Percentiles rank a stretch among this genome's conserved stretches.
phyloP scores from a whole-genome alignment of 2,797 vertebrate species.

The Oophaga sylvatica region DNA sequence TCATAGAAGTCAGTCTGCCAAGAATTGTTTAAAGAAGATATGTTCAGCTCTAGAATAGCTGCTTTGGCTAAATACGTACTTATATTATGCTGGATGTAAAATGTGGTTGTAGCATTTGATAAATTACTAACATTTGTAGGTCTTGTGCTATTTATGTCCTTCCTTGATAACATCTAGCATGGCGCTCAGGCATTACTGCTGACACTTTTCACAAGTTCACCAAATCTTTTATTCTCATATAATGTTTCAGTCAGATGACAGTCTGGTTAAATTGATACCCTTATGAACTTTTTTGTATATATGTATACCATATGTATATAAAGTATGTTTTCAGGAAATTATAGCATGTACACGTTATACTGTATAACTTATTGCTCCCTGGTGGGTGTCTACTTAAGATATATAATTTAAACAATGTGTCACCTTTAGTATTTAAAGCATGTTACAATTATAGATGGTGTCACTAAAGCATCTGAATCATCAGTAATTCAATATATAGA shows the following conservation, averaged over 20 bases:
- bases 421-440: constrained; percentile 33
- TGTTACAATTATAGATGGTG: constrained; percentile 41
- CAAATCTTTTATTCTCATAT: neutral
- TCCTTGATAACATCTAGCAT: neutral
- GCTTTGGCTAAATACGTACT: too few species aligned
- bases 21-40: too few species aligned
- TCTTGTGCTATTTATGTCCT: neutral
- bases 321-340: constrained; percentile 10
- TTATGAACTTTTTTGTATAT: constrained; percentile 22
- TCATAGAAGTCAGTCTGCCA: too few species aligned
- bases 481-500: constrained; percentile 12
- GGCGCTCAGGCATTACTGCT: neutral
- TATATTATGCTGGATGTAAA: neutral
- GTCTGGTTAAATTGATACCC: constrained; percentile 30
- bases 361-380: constrained; percentile 46
- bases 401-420: constrained; percentile 46
- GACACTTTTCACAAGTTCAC: neutral
- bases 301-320: constrained; percentile 30
- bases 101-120: neutral
- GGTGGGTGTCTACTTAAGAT: constrained; percentile 12
- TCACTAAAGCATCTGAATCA: constrained; percentile 35
- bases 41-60: too few species aligned
- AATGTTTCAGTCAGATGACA: constrained; percentile 12
- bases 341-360: neutral
- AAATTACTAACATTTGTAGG: neutral